Percentiles rank a stretch among this genome's conserved stretches.
Conservation (phyloP, 2,888 invertebrate genomes). For the Orthonychiurus folsomi region DNA sequence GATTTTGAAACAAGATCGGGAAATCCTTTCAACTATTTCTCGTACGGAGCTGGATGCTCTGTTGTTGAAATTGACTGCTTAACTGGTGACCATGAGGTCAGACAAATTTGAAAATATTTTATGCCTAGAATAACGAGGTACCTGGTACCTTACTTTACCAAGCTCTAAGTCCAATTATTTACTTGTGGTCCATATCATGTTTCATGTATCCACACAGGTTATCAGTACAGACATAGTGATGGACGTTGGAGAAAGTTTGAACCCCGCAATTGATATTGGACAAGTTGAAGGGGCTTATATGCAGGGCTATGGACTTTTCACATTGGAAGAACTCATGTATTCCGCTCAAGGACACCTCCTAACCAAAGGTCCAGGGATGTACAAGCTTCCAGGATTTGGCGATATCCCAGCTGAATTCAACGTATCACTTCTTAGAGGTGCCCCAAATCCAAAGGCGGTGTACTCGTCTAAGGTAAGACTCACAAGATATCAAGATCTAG, state of each 20-base stretch:
- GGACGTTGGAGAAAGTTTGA: slow-evolving; percentile 90
- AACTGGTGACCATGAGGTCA: slow-evolving; percentile 79
- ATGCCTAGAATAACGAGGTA: too few species aligned
- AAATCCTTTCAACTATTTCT: slow-evolving; percentile 69
- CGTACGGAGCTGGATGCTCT: slow-evolving; percentile 74
- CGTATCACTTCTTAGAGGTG: slow-evolving; percentile 82
- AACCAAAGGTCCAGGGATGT: slow-evolving; percentile 84
- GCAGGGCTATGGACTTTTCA: slow-evolving; percentile 88
- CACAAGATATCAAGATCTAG: neutral
- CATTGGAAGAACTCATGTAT: slow-evolving; percentile 79
- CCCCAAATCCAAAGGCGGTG: slow-evolving; percentile 79
- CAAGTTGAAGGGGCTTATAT: slow-evolving; percentile 92
- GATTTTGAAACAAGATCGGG: slow-evolving; percentile 62
- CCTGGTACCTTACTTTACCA: too few species aligned
- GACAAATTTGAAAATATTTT: slow-evolving; percentile 12
- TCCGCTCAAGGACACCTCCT: slow-evolving; percentile 71
- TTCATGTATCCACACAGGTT: slow-evolving; percentile 48
- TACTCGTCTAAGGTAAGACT: slow-evolving; percentile 94
- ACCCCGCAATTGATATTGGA: slow-evolving; percentile 93
- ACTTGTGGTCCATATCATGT: too few species aligned
- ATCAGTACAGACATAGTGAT: slow-evolving; percentile 86
- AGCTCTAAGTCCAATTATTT: too few species aligned
- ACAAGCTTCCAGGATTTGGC: slow-evolving; percentile 86
- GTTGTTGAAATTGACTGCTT: slow-evolving; percentile 90
- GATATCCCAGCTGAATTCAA: slow-evolving; percentile 88